A percentile compares a stretch with the other conserved stretches of the same genome.
Conservation (phyloP, 2,888 invertebrate genomes). For the Nesidiocoris tenuis region DNA sequence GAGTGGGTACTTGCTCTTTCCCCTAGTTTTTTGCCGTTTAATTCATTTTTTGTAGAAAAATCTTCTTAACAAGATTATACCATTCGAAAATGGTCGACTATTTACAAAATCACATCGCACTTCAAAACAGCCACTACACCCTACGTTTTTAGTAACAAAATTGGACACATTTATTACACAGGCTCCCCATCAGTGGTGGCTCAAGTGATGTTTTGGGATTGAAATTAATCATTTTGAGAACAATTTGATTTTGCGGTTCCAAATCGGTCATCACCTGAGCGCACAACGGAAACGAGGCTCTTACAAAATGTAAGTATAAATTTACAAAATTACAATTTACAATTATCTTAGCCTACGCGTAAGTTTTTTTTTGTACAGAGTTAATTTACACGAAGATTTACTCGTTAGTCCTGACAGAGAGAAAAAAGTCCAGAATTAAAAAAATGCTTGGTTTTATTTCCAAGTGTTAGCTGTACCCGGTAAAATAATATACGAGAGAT, state of each 20-base stretch:
- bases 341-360: slow-evolving; percentile 14
- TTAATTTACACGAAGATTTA: slow-evolving; percentile 17
- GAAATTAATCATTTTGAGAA: neutral
- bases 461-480: neutral
- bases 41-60: slow-evolving; percentile 10
- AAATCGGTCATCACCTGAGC: slow-evolving; percentile 1
- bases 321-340: slow-evolving; percentile 40
- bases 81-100: slow-evolving; percentile 19
- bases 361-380: slow-evolving; percentile 15
- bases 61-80: slow-evolving; percentile 21
- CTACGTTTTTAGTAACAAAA: slow-evolving; percentile 30
- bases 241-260: neutral
- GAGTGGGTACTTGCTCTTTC: neutral
- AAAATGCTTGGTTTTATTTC: neutral
- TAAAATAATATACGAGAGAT: neutral
- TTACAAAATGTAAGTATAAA: slow-evolving; percentile 23
- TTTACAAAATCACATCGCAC: slow-evolving; percentile 35
- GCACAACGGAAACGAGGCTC: slow-evolving; percentile 14
- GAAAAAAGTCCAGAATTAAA: neutral
- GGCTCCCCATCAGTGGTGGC: slow-evolving; percentile 6
- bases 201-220: slow-evolving; percentile 9
- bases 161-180: slow-evolving; percentile 37
- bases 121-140: slow-evolving; percentile 7
- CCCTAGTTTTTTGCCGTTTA: neutral
- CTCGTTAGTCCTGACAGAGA: slow-evolving; percentile 20